These are phyloP conservation scores for Drosophila arawakana DNA, from an alignment of 1,140 invertebrate genomes.

Conservation along the genomic window DNA sequence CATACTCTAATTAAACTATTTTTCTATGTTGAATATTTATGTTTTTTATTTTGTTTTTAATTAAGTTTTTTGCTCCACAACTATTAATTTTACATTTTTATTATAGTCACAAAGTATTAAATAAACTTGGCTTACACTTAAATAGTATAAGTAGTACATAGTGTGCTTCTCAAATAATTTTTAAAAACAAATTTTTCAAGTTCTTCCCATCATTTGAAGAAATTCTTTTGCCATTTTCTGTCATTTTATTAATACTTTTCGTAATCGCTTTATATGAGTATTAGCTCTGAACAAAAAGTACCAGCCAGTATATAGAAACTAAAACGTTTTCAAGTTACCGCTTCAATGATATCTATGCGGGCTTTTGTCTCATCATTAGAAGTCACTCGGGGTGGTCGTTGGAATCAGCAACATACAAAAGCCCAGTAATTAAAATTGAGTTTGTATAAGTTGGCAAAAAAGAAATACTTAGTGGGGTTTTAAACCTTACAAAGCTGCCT, in stretches of 20 bases:
- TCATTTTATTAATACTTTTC: conserved; percentile 17
- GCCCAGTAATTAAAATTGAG: conserved; percentile 65
- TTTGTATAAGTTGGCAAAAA: conserved; percentile 44
- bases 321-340: conserved; percentile 44
- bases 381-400: conserved; percentile 62
- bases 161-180: neutral
- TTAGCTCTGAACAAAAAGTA: conserved; percentile 35
- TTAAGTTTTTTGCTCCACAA: no score
- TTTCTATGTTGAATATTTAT: no score
- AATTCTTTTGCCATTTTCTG: conserved; percentile 13
- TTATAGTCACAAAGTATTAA: no score
- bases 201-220: conserved; percentile 3
- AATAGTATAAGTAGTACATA: no score
- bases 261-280: conserved; percentile 48
- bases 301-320: conserved; percentile 5
- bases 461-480: neutral
- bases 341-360: conserved; percentile 39
- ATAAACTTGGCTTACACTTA: no score
- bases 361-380: conserved; percentile 55
- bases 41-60: no score
- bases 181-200: neutral
- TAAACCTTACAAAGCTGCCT: conserved; percentile 30
- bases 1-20: no score
- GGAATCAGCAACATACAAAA: conserved; percentile 60
- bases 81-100: no score